Evolutionary conservation across 2,797 vertebrate species (phyloP).

Genomic region (Dryobates pubescens): DNA sequence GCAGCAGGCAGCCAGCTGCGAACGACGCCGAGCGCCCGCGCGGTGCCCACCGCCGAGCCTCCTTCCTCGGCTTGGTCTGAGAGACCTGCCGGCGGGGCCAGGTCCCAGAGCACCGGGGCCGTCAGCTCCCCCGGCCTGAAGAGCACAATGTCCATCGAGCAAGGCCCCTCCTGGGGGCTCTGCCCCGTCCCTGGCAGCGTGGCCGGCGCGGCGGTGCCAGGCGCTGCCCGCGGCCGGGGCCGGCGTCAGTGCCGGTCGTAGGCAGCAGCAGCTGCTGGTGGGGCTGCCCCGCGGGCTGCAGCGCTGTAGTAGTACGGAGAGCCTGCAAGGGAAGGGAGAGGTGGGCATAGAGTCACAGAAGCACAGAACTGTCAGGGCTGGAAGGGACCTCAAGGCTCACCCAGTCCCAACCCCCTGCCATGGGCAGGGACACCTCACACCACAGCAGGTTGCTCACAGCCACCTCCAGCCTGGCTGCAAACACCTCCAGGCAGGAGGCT

Average conservation of each 20-base stretch:
- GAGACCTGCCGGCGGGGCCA: constrained; percentile 17
- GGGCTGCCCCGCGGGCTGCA: constrained; percentile 89
- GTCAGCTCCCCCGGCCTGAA: constrained; percentile 33
- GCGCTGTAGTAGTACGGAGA: constrained; percentile 98
- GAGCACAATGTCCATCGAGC: constrained; percentile 3
- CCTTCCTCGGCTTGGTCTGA: not conserved
- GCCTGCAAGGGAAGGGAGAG: constrained; percentile 78
- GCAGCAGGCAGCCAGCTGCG: constrained; percentile 47
- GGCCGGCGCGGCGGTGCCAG: not conserved
- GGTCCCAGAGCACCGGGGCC: constrained; percentile 19
- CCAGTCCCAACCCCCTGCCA: too few relatives aligned
- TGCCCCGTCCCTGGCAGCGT: not conserved
- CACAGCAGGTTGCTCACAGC: too few relatives aligned
- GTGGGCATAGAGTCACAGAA: not conserved
- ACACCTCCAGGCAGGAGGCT: too few relatives aligned
- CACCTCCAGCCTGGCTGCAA: too few relatives aligned
- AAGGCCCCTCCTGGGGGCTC: not conserved
- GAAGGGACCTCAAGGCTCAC: too few relatives aligned
- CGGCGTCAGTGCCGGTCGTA: constrained; percentile 94
- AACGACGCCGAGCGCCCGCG: not conserved
- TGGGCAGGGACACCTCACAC: too few relatives aligned
- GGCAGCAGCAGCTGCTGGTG: constrained; percentile 88
- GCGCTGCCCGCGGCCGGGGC: constrained; percentile 3
- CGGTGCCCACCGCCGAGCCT: not conserved
- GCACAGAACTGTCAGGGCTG: too few relatives aligned